phyloP scores from a whole-genome alignment of 1,140 invertebrate genomes.

The Dendroctonus valens region DNA sequence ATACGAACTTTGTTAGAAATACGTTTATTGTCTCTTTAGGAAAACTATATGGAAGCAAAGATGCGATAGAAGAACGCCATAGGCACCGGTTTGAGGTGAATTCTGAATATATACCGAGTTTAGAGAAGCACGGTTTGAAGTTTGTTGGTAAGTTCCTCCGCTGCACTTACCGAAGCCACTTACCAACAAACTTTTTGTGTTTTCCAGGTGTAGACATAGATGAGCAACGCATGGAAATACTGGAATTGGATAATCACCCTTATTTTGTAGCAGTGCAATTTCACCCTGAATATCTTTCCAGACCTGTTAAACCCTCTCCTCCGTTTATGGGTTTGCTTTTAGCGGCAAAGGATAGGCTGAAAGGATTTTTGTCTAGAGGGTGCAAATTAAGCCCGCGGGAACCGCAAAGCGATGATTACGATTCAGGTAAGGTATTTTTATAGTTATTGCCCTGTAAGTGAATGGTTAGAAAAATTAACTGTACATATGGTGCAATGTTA shows the following conservation, averaged over 20 bases:
- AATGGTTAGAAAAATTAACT: neutral
- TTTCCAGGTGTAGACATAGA: slow-evolving; percentile 63
- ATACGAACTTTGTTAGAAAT: neutral
- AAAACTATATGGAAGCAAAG: slow-evolving; percentile 80
- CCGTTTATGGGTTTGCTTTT: slow-evolving; percentile 94
- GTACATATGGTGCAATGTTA: no score
- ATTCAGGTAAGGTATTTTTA: slow-evolving; percentile 35
- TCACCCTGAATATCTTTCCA: slow-evolving; percentile 95
- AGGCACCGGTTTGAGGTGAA: slow-evolving; percentile 96
- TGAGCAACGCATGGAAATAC: slow-evolving; percentile 82
- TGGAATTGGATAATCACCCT: slow-evolving; percentile 72
- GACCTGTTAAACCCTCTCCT: slow-evolving; percentile 90
- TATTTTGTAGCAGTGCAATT: slow-evolving; percentile 97
- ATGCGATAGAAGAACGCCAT: slow-evolving; percentile 92
- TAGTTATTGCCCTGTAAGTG: neutral
- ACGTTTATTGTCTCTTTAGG: slow-evolving; percentile 54
- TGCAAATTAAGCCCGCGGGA: slow-evolving; percentile 52
- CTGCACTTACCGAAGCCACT: neutral
- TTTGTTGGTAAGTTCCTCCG: slow-evolving; percentile 75
- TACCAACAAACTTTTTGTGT: neutral
- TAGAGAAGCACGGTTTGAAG: slow-evolving; percentile 81
- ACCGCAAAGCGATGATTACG: slow-evolving; percentile 42
- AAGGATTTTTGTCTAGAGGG: slow-evolving; percentile 66
- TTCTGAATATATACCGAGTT: slow-evolving; percentile 73
- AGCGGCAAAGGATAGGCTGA: slow-evolving; percentile 76